These are phyloP conservation scores for Phylloscopus whistleri DNA, from an alignment of 2,113 vertebrate genomes.

Conservation along the genomic window DNA sequence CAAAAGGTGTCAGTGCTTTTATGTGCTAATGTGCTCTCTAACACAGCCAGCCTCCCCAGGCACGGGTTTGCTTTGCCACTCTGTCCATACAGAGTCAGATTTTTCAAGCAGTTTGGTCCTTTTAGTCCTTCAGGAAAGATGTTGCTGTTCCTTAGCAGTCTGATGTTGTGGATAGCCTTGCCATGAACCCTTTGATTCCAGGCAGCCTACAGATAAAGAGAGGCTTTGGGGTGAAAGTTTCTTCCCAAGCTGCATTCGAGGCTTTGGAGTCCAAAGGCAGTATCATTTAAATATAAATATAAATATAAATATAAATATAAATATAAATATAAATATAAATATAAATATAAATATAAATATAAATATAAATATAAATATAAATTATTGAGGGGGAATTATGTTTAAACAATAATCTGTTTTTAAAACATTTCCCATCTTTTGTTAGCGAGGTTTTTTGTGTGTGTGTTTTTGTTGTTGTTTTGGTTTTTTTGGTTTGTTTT, in stretches of 20 bases:
- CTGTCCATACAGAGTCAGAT: accelerated
- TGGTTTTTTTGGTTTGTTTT: neutral
- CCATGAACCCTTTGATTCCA: neutral
- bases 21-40: neutral
- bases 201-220: neutral
- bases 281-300: neutral
- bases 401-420: neutral
- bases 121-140: neutral
- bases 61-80: neutral
- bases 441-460: neutral
- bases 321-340: too few species aligned
- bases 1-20: neutral
- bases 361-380: too few species aligned
- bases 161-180: neutral
- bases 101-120: neutral
- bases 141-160: neutral
- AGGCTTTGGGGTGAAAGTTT: neutral
- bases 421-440: neutral
- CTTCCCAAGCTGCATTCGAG: neutral
- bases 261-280: neutral
- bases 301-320: too few species aligned
- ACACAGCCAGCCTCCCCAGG: neutral
- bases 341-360: too few species aligned
- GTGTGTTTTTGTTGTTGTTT: too few species aligned
- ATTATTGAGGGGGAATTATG: neutral